A percentile compares a stretch with the other conserved stretches of the same genome.
phyloP scores from a whole-genome alignment of 2,113 vertebrate genomes.

The Lynx canadensis region DNA sequence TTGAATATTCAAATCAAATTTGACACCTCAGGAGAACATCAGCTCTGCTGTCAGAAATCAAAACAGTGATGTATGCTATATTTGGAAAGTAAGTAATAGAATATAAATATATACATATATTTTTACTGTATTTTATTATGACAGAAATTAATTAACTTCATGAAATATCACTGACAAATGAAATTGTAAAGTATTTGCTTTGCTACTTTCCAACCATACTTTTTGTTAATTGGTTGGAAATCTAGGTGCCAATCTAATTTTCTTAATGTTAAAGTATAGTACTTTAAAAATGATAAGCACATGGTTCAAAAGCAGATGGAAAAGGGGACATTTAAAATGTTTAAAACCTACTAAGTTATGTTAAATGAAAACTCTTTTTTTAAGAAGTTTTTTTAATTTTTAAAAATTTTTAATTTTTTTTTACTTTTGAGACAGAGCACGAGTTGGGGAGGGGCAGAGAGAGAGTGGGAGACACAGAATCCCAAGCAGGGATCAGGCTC shows the following conservation, averaged over 20 bases:
- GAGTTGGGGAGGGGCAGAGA: too few species aligned
- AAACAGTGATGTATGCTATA: constrained; percentile 58
- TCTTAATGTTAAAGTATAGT: constrained; percentile 34
- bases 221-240: constrained; percentile 58
- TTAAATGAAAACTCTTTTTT: constrained; percentile 7
- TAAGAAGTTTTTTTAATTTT: too few species aligned
- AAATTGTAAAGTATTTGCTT: constrained; percentile 58
- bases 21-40: constrained; percentile 64
- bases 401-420: too few species aligned
- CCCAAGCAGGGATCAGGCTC: too few species aligned
- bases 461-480: too few species aligned
- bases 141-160: constrained; percentile 69
- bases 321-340: constrained; percentile 29
- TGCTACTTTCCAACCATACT: not conserved
- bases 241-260: constrained; percentile 32
- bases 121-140: constrained; percentile 54
- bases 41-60: constrained; percentile 69
- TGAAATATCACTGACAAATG: constrained; percentile 57
- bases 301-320: constrained; percentile 42
- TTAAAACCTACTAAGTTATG: not conserved
- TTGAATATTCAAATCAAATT: constrained; percentile 69
- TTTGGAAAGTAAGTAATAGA: constrained; percentile 62
- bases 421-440: too few species aligned
- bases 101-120: constrained; percentile 2
- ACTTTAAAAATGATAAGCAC: constrained; percentile 30